Evolutionary conservation across 1,140 invertebrate genomes (phyloP), one percentile per base, ranked within the genome.

Genomic region (Thereuonema tuberculata): DNA sequence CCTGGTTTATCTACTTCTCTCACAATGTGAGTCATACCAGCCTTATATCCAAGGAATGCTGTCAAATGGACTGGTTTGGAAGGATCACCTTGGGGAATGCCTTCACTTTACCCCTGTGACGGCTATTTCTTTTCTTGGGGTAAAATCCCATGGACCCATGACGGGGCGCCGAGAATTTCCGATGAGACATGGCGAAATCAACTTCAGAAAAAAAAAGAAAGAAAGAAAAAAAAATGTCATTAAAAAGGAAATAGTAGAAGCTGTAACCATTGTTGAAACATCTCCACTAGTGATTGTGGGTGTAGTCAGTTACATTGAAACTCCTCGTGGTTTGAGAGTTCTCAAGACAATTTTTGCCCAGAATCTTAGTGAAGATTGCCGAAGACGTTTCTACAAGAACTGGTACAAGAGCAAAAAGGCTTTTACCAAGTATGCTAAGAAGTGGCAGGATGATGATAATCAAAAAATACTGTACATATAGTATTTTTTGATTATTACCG

Each of bases 321-420:
- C 97, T 61, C 96, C 97, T 28, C 89, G 89, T 77, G 97, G 97
- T 69, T 79, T 98, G 54, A 81, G 93, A 63, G 86, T 90, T 61
- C 81, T 99, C 61, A 91, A 93, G 62, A 96, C 95, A 56, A 85
- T 99, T 27, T 99, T 92, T 87, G 95, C 97, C 58, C 94, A 99
- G 75, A 97, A 99, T 82, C 80, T 99, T 67, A 90, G 89, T 46
- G 97, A 99, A 77, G 97, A 99, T 71, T 98, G 93, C 74, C 84
- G 89, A 66, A 85, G 97, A 72, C 82, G 97, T 67, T 98, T 99
- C 80, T 99, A 99, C 81, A 99, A 98, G 81, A 99, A 99, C 78
- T 99, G 97, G 97, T 99, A 83, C 79, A 93, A 94, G 77, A 95
- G 90, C 72, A 98, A 99, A 84, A 99, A 98, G 90, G 97, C 97